Base-by-base conservation (phyloP, 2,888 invertebrate species). In the Lasioglossum oenotherae region DNA sequence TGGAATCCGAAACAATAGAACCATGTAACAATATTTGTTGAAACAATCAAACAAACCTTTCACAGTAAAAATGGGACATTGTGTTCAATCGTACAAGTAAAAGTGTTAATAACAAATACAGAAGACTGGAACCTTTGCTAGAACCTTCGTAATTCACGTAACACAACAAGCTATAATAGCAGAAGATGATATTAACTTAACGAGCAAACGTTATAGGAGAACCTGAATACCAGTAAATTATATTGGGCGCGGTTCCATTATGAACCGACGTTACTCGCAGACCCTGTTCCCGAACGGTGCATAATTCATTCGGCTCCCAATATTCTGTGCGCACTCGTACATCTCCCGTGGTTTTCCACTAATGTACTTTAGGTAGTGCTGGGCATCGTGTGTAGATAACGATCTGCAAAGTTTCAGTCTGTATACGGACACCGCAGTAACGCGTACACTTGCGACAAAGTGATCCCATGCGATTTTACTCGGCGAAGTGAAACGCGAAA, bases 231-330 rank as follows among this genome's bases (percentile, higher is more conserved):
- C 82, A 44, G 57, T 87, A 87, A 86, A 87, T 87, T 86, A 83
- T 83, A 86, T 85, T 78, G 80, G 79, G 69, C 87, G 80, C 74
- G 74, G 80, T 75, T 73, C 87, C 87, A 87, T 87, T 87, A 87
- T 86, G 80, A 87, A 75, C 82, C 80, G 49, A 72, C 87, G 87
- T 86, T 87, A 83, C 83, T 78, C 57, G 75, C 74, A 73, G 57
- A 49, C 64, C 77, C 72, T 72, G 64, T 80, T 87, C 82, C 78
- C 83, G 82, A 80, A 82, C 78, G 87, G 69, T 81, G 78, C 84
- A 89, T 90, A 89, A 90, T 81, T 89, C 86, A 90, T 90, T 88
- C 80, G 82, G 44, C 75, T 74, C 75, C 82, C 82, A 78, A 89
- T 84, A 90, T 88, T 82, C 84, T 38, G 38, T 38, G 82, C 79